Base-by-base conservation (phyloP, 30 jellyfish, hydroid and myxozoan genomes). In the Pelagia noctiluca region DNA sequence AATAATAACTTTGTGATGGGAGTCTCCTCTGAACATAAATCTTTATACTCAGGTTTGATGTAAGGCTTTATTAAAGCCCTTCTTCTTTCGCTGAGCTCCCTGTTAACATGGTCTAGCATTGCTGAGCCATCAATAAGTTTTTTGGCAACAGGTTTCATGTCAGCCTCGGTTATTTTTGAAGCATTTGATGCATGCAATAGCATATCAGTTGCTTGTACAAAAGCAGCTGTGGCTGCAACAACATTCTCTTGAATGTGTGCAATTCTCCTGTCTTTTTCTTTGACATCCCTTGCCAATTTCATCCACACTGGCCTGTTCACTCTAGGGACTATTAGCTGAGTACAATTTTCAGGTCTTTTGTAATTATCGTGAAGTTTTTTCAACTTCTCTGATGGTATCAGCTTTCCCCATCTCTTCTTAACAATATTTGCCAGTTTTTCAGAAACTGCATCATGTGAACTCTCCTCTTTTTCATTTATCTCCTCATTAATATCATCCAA, bases 251-350 rank as follows among this genome's bases (percentile, higher is more conserved):
- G 10, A 8, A 8, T 57, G 5, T 57, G 72, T 57, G 72, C 72
- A 8, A 57, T 57, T 57, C 72, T 57, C 72, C 72, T 57, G 72
- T 57, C 72, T 11, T 31, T 57, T 11, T 57, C 72, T 57, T 57
- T 57, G 30, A 11, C 30, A 11, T 57, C 72, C 24, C 24, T 57
- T 57, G 30, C 24, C 72, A 57, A 11, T 22, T 31, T 57, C 72
- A 57, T 57, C 72, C 72, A 57, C 18, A 57, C 72, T 8, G 72
- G 72, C 72, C 72, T 57, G 24, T 57, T 57, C 72, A 57, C 72
- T 22, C 72, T 57, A 22, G 72, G 72, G 11, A 22, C 13, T 11
- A 57, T 57, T 23, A 57, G 28, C 28, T 57, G 72, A 12, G 72
- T 11, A 22, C 72, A 57, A 31, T 57, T 57, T 57, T 23, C 18